Evolutionary conservation across 1,140 invertebrate genomes (phyloP), one percentile per base, ranked within the genome.

Genomic region (Trypoxylus dichotomus): DNA sequence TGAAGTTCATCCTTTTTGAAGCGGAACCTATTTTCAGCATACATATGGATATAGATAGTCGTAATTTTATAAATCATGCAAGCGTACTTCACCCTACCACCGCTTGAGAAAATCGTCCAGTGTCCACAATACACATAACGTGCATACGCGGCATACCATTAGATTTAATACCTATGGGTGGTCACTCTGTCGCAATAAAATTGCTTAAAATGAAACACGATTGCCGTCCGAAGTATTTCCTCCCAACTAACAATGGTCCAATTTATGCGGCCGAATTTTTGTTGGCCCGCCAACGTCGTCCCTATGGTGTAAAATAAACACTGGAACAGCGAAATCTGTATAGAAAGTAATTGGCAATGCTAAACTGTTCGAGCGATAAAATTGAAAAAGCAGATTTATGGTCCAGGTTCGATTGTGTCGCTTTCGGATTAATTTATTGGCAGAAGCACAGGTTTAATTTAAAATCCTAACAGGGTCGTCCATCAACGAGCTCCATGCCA

Each of bases 341-440:
- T 63, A 79, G 76, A 74, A 54, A 47, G 75, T 76, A 79, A 79
- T 76, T 79, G 74, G 43, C 37, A 79, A 37, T 73, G 74, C 60
- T 76, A 60, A 78, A 75, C 73, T 75, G 77, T 78, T 78, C 68
- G 41, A 73, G 68, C 68, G 76, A 78, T 75, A 78, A 78, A 78
- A 78, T 78, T 78, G 77, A 74, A 78, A 75, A 74, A 74, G 72
- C 58, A 78, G 73, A 78, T 78, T 78, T 78, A 78, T 78, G 72
- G 75, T 32, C 27, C 74, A 74, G 74, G 29, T 79, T 77, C 78
- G 75, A 79, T 76, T 79, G 78, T 79, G 74, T 63, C 32, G 60
- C 47, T 42, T 21, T 47, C n/a, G 68, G 78, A 79, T 79, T 79
- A 79, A 79, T 79, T 79, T 79, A 79, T 79, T 74, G 78, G 78